Conservation (phyloP, 2,888 invertebrate species). For the Parasteatoda lunata region DNA sequence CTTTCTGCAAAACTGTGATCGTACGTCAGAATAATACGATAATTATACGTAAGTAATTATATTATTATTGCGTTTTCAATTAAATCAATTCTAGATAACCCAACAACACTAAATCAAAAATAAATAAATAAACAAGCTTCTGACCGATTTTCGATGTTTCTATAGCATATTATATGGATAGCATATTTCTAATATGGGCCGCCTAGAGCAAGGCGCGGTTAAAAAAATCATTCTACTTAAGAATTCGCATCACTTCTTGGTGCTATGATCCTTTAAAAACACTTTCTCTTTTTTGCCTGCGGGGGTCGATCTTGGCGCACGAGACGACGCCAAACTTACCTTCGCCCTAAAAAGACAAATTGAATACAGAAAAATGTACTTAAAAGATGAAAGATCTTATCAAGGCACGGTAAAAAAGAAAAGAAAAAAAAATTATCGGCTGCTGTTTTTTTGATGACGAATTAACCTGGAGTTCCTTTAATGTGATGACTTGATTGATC, state of each 20-base stretch:
- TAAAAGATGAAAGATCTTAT: not conserved
- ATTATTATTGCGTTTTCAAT: too few species aligned
- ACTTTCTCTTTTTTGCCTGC: not conserved
- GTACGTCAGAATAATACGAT: too few species aligned
- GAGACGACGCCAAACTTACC: not conserved
- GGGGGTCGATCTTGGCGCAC: not conserved
- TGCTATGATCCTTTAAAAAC: constrained; percentile 1
- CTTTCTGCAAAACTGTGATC: too few species aligned
- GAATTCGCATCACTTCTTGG: constrained; percentile 16
- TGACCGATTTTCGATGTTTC: too few species aligned
- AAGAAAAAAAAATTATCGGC: not conserved
- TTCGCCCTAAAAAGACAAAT: constrained; percentile 22
- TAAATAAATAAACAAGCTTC: too few species aligned
- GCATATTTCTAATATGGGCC: not conserved
- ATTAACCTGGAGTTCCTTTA: not conserved
- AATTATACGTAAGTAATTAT: too few species aligned
- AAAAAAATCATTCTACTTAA: not conserved
- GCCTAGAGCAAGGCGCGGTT: constrained; percentile 22
- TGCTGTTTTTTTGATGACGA: constrained; percentile 15
- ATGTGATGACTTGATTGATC: constrained; percentile 26
- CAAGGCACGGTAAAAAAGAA: not conserved
- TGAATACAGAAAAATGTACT: constrained; percentile 12
- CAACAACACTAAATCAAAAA: too few species aligned
- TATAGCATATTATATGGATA: too few species aligned
- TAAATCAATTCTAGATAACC: too few species aligned